Base-by-base conservation (phyloP, 2,113 vertebrate species). In the Ursus arctos region DNA sequence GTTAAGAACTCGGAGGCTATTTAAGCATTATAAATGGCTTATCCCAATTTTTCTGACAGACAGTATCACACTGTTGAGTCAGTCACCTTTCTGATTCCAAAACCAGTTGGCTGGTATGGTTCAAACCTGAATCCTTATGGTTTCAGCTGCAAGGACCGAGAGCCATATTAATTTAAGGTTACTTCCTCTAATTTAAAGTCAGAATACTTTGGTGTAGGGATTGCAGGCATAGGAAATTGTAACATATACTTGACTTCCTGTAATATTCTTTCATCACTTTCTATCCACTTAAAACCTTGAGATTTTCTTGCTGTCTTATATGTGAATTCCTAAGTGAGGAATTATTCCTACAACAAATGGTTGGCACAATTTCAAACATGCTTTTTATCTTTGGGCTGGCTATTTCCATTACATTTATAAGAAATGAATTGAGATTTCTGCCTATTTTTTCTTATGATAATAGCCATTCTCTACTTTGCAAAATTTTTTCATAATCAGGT, bases 251-350 rank as follows among this genome's bases (percentile, higher is more conserved):
- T 92, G 74, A 74, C 47, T 88, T 79, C 51, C 8, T 74, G 13
- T 55, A 81, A 55, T 92, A 51, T 53, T 81, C 63, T 63, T 92
- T 55, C n/a, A 63, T 53, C 49, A 16, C 12, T 81, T 87, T 81
- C 28, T 72, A 79, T 71, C 24, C 40, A 61, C 71, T 95, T 87
- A 92, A 88, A 95, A 87, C 28, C n/a, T 55, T 63, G n/a, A 18
- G 7, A 74, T 28, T 55, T 72, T 63, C 74, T 81, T 61, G 19
- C 49, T 71, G 67, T 47, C 49, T 49, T 59, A 22, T 65, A 47
- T 88, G 74, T 87, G 71, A 24, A 92, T 26, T 57, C 36, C 59
- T 53, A 63, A 80, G 26, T 71, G 36, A 80, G 40, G 22, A 95
- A 13, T 40, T 61, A 14, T 61, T 88, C 87, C 47, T 81, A 31